Evolutionary conservation across 1,140 invertebrate genomes (phyloP).

Genomic region (Tetragnatha versicolor): DNA sequence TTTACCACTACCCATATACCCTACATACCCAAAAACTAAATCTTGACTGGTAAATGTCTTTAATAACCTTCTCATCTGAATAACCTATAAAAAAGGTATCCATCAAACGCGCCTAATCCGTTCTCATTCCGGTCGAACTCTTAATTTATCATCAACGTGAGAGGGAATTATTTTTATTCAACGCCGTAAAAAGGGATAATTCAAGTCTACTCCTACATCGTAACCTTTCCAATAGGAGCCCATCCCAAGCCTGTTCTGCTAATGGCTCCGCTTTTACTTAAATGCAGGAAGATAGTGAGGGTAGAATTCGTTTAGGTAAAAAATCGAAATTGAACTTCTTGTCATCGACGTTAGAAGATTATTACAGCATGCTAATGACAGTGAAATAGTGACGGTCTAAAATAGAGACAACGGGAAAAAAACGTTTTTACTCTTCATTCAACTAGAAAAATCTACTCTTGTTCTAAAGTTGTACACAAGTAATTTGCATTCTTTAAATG

Average conservation of each 20-base stretch:
- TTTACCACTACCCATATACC: no score
- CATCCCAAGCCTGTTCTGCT: constrained; percentile 8
- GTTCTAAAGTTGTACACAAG: no score
- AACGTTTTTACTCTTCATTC: no score
- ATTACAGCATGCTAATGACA: background rate
- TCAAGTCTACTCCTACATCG: constrained; percentile 9
- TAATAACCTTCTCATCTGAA: no score
- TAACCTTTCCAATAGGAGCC: constrained; percentile 7
- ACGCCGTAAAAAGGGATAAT: constrained; percentile 23
- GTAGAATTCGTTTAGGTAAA: background rate
- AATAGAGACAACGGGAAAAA: no score
- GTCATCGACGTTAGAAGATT: background rate
- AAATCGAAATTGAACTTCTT: background rate
- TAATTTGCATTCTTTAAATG: no score
- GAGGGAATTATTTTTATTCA: constrained; percentile 19
- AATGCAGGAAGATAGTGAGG: background rate
- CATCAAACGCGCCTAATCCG: background rate
- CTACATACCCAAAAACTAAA: no score
- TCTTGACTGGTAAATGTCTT: no score
- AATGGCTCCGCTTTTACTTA: background rate
- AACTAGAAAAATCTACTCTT: no score
- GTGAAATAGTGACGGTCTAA: background rate
- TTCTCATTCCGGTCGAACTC: background rate
- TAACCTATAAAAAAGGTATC: no score
- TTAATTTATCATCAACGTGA: background rate